Percentiles rank a stretch among this genome's conserved stretches.
Evolutionary conservation across 1,140 invertebrate species (phyloP).

Genomic region (Melanaphis sacchari): DNA sequence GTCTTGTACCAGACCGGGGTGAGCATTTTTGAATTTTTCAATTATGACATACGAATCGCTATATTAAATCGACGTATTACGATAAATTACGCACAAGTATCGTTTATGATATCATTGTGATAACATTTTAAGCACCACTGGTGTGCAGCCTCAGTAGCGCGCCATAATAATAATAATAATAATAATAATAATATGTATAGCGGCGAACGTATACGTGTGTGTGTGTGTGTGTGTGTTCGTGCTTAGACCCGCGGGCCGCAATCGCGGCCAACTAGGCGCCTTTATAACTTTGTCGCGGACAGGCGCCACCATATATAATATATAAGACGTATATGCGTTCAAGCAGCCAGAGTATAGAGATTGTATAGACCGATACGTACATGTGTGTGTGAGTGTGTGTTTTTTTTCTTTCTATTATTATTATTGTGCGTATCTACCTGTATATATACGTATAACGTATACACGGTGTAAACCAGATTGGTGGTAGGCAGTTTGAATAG

Average conservation of each 20-base stretch:
- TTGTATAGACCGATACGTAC: constrained; percentile 9
- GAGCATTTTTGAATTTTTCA: background rate
- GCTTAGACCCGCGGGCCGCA: background rate
- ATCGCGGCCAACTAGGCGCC: constrained; percentile 33
- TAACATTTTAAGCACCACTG: constrained; percentile 35
- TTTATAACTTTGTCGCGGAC: constrained; percentile 47
- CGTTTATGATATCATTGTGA: background rate
- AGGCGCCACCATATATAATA: constrained; percentile 22
- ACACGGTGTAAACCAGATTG: constrained; percentile 42
- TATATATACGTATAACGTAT: background rate
- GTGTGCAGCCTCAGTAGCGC: background rate
- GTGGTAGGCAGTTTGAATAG: constrained; percentile 36
- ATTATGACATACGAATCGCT: no score
- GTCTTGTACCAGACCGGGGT: constrained; percentile 44
- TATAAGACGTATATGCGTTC: background rate
- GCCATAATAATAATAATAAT: background rate
- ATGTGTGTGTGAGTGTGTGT: background rate
- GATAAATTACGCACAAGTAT: background rate
- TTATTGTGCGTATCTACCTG: background rate
- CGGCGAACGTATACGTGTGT: no score
- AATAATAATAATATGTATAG: no score
- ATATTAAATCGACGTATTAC: background rate
- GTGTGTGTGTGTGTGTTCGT: background rate
- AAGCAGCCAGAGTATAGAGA: constrained; percentile 32
- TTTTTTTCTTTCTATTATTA: background rate